Base-by-base conservation (phyloP, 2,797 vertebrate genomes). In the Eulemur rubriventer region DNA sequence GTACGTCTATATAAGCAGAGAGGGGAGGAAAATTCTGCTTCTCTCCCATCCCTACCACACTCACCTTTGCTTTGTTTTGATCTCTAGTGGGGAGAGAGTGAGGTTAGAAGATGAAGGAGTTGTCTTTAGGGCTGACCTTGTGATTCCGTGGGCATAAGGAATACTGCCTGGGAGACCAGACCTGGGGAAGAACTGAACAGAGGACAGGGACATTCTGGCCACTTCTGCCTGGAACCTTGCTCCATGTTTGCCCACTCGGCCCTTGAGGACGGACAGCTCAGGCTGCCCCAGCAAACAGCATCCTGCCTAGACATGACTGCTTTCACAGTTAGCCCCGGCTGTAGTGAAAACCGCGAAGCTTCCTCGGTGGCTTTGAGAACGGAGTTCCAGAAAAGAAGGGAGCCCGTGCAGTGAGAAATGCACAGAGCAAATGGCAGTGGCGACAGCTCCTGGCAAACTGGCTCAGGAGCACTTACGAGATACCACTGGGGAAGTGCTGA, bases 111-210 rank as follows among this genome's bases (percentile, higher is more conserved):
- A 38, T 17, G 26, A 82, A 87, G 38, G 35, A 59, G 28, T 14
- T 80, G 41, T 35, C n/a, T 57, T 33, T 13, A 43, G 73, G 69
- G 43, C 20, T n/a, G 43, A 35, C 11, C 38, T 14, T 33, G 57
- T 43, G 65, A 88, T 43, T 89, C 30, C 35, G n/a, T 7, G 10
- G 41, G 22, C n/a, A 61, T 2, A 41, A 59, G 50, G 43, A 67
- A 48, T 20, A 57, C 43, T 59, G 41, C 13, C 69, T 73, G 78
- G 59, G 80, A 92, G 65, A 67, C 16, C 0, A 0, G 48, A 41
- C 12, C 0, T 0, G 17, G n/a, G 35, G 20, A 35, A 46, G 20
- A 46, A 48, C 76, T 7, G 14, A 52, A n/a, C 0, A 0, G 18
- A 76, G 72, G 7, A 33, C 22, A 78, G 12, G 41, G n/a, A 38